Base-by-base conservation (phyloP, 2,113 vertebrate genomes). In the Atherinomorus stipes region DNA sequence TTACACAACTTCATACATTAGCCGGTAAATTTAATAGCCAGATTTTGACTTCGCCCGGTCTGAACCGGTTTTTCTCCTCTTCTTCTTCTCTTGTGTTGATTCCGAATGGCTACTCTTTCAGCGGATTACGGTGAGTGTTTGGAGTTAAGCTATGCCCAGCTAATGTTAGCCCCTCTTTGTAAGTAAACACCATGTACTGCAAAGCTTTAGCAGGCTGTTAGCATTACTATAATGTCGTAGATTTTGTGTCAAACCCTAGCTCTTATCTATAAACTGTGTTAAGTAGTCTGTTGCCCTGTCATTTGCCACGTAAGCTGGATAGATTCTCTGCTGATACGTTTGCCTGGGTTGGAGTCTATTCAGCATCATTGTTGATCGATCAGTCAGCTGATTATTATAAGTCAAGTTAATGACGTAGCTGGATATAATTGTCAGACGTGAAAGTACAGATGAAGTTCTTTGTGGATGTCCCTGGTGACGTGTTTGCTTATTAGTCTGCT, bases 91-190 rank as follows among this genome's bases (percentile, higher is more conserved):
- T 15, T 4, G 6, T 0, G 2, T 19, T 2, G 50, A 1, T 4
- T 66, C 22, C 4, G 37, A 47, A 77, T 81, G 75, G 57, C 72
- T 61, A 12, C 11, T 26, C 25, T 28, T 47, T 8, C 31, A 45
- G 34, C 1, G 44, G 34, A 21, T 70, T 28, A 64, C 75, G 59
- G 82, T 81, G 23, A 86, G 81, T 77, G 11, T 45, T 37, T 19
- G 0, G 16, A 53, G 13, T 25, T 54, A 18, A 64, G 76, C 63
- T 72, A 59, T 51, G 18, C 4, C 54, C 68, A 15, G 64, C 69
- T 68, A 60, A 21, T 4, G 31, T 26, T 68, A 72, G 77, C 74
- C 13, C 37, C 13, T 44, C 7, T 31, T 25, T 28, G 5, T 15
- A 1, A n/a, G 26, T 31, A 34, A 54, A 53, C 1, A 26, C 49